Base-by-base conservation (phyloP, 2,797 vertebrate genomes). In the Chiloscyllium punctatum region DNA sequence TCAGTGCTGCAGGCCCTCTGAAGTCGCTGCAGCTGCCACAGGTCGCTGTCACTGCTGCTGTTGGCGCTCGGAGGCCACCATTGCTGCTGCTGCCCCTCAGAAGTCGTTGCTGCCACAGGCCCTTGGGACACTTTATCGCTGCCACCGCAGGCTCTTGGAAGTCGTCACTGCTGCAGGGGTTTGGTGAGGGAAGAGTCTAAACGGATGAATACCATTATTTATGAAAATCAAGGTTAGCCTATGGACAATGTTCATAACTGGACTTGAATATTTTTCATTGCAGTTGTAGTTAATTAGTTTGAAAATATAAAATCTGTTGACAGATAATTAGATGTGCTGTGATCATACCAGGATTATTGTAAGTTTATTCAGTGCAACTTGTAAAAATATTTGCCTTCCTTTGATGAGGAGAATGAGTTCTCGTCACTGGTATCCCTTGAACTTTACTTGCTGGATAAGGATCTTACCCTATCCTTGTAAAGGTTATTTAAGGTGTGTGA, bases 401-500 rank as follows among this genome's bases (percentile, higher is more conserved):
- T 15, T 91, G 42, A 48, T 66, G 33, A 57, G 30, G 57, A 62
- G 57, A 62, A 62, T 11, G 9, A 9, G 5, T 57, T 57, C 57
- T 62, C 57, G 1, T 62, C 30, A 23, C 23, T 13, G n/a, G n/a
- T 4, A 87, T 62, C 13, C 62, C n/a, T 66, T 95, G 57, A 68
- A 91, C 25, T 95, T 96, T 96, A 84, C 66, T 62, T 96, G 95
- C 62, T 77, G 95, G 21, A 42, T 97, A 96, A 95, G 96, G 96
- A 96, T 90, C 96, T 96, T 96, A 88, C 66, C 4, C 91, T 77
- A 96, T 95, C 69, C 68, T 96, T 48, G 96, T 95, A 96, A 95
- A 96, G 74, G 96, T 53, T 96, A 57, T 96, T 96, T 96, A 96
- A 95, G 95, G 79, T 96, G 90, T 42, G 96, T 96, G 95, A 95